phyloP scores from a whole-genome alignment of 2,113 vertebrate species.

The Aptenodytes patagonicus region DNA sequence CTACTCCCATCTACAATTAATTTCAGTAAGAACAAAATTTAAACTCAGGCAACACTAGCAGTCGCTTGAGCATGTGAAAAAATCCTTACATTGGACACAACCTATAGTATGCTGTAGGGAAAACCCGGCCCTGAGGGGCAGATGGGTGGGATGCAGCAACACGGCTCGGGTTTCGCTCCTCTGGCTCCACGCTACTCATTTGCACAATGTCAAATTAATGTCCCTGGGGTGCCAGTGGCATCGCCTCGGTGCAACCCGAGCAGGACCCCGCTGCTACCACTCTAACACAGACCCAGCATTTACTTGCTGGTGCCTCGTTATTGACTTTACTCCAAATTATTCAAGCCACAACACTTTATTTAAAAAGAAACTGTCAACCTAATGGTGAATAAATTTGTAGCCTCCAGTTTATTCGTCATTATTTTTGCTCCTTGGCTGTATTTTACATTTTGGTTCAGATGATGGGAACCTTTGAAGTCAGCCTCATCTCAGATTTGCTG shows the following conservation, averaged over 20 bases:
- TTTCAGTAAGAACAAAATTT: background rate
- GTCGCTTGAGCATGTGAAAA: background rate
- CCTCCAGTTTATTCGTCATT: background rate
- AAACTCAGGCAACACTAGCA: background rate
- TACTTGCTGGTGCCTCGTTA: background rate
- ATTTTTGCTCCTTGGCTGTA: background rate
- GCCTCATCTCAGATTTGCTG: background rate
- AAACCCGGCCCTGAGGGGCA: background rate
- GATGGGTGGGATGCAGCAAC: background rate
- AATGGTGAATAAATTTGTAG: background rate
- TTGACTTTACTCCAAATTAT: background rate
- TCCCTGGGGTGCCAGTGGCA: background rate
- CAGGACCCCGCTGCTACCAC: fast-evolving
- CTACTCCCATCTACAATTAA: background rate
- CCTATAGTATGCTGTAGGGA: background rate
- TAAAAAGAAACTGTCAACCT: background rate
- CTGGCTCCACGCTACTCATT: background rate
- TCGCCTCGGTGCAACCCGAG: fast-evolving
- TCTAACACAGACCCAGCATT: background rate
- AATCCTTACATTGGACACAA: background rate
- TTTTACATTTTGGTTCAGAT: background rate
- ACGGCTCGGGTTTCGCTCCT: background rate
- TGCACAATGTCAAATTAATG: background rate
- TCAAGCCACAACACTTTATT: background rate
- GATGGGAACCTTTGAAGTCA: background rate